Conservation (phyloP, 2,797 vertebrate species). For the Heliangelus exortis region DNA sequence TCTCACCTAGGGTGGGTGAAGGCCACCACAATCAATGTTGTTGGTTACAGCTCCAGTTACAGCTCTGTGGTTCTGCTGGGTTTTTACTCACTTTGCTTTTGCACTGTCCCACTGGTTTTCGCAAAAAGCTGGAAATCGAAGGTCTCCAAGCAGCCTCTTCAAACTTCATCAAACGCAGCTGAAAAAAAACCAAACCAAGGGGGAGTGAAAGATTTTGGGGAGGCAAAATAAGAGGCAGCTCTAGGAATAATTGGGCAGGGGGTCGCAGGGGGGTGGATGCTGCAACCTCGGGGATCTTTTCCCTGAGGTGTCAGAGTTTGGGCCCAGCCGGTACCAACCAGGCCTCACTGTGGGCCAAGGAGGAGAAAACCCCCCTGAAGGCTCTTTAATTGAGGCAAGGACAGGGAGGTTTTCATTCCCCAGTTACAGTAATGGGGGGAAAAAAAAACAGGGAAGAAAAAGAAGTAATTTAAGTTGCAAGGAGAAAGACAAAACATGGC, state of each 20-base stretch:
- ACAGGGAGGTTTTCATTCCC: too few species aligned
- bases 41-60: background rate
- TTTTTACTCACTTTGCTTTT: background rate
- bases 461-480: too few species aligned
- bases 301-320: too few species aligned
- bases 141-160: background rate
- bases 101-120: background rate
- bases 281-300: background rate
- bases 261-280: background rate
- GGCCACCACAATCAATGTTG: background rate
- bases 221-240: background rate
- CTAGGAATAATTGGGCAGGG: background rate
- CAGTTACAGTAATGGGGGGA: too few species aligned
- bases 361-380: too few species aligned
- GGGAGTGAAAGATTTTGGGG: background rate
- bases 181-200: background rate
- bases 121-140: background rate
- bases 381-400: too few species aligned
- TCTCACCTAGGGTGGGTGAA: background rate
- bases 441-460: too few species aligned
- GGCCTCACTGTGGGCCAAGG: too few species aligned
- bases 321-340: too few species aligned
- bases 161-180: background rate
- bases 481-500: too few species aligned
- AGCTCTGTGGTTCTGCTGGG: accelerated